Conservation (phyloP, 2,113 vertebrate genomes). For the Aramus guarauna region DNA sequence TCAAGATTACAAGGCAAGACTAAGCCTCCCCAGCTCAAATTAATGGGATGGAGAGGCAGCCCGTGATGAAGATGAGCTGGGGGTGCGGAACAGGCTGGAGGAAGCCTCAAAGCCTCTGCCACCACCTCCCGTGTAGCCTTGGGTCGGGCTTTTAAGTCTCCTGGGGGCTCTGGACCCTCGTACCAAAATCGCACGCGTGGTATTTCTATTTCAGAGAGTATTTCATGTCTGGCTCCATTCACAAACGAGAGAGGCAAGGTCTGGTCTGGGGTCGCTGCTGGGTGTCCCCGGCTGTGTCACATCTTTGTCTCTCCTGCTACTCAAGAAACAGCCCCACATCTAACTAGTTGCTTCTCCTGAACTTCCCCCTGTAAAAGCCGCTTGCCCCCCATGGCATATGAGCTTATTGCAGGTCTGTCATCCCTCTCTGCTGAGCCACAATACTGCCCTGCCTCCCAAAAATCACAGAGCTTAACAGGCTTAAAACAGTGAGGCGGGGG, state of each 20-base stretch:
- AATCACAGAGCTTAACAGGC: fast-evolving
- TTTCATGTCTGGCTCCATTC: background rate
- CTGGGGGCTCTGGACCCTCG: background rate
- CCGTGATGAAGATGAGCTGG: fast-evolving
- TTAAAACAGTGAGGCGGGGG: background rate
- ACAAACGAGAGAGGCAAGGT: background rate
- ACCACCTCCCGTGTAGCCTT: fast-evolving
- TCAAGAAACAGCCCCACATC: background rate
- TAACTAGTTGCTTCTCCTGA: background rate
- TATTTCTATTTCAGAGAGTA: background rate
- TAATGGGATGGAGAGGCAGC: background rate
- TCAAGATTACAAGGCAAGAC: conserved; percentile 3
- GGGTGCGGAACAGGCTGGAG: background rate
- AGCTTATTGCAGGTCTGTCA: background rate
- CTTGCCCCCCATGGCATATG: fast-evolving
- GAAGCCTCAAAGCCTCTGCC: background rate
- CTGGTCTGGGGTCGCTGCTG: background rate
- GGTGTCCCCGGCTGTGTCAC: background rate
- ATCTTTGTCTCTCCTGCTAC: fast-evolving
- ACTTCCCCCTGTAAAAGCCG: background rate
- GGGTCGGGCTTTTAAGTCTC: background rate
- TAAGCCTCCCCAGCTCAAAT: background rate
- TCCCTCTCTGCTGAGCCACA: background rate
- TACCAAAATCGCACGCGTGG: fast-evolving
- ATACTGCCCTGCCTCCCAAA: background rate